These are phyloP conservation scores for Anseranas semipalmata DNA, from an alignment of 2,113 vertebrate species.

Conservation along the genomic window DNA sequence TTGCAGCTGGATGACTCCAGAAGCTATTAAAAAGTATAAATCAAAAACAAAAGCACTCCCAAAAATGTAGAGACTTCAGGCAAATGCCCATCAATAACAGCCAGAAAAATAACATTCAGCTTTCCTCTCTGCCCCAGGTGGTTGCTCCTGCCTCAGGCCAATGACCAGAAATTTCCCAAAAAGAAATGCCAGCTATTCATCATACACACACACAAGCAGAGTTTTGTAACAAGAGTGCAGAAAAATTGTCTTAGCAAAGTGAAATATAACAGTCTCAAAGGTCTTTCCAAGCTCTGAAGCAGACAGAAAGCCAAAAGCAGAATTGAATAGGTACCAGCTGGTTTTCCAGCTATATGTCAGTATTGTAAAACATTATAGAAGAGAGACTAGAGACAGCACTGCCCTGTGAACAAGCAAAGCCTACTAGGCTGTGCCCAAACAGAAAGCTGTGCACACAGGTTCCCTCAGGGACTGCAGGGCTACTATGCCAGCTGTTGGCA, in stretches of 20 bases:
- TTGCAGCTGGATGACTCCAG: neutral
- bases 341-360: neutral
- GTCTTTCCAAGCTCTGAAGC: neutral
- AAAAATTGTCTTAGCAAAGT: neutral
- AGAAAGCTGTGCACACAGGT: neutral
- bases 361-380: neutral
- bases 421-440: neutral
- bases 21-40: constrained; percentile 43
- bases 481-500: neutral
- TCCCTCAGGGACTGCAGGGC: neutral
- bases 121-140: neutral
- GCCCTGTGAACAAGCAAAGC: neutral
- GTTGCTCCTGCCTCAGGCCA: neutral
- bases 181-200: neutral
- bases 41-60: neutral
- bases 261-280: neutral
- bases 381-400: neutral
- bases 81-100: constrained; percentile 4
- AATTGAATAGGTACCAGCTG: neutral
- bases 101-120: neutral
- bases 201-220: neutral
- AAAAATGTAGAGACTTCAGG: neutral
- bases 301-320: neutral
- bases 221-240: neutral
- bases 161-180: neutral